Base-by-base conservation (phyloP, 2,888 invertebrate species). In the Sarcophaga rosellei region DNA sequence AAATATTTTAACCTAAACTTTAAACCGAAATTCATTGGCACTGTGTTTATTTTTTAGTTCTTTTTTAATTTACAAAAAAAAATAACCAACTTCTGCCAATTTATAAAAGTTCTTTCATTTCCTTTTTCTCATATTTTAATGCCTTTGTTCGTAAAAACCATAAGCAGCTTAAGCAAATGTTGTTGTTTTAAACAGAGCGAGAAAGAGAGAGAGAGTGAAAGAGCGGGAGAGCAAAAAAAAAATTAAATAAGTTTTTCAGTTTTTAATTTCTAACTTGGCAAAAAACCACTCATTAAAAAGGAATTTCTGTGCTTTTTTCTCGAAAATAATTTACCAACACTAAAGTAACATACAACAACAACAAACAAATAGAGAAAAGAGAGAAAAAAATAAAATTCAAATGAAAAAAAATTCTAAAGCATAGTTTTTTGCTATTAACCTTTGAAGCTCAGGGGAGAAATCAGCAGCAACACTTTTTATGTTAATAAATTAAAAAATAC, bases 261-360 rank as follows among this genome's bases (percentile, higher is more conserved):
- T 74, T 79, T 84, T 70, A 65, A 75, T 70, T 79, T 75, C 73
- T 62, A 79, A 79, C 75, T 75, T 74, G 2, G 23, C 17, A 70
- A 76, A 61, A 81, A 85, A 81, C 80, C 85, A 88, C 85, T 87
- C 88, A 88, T 88, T 88, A 88, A 88, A 87, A 87, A 80, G 86
- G 81, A 86, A 86, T 88, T 87, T 86, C 76, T 80, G 73, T 73
- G 45, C 77, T 76, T 61, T 35, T 35, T 35, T 35, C 8, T 69
- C 62, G 63, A 70, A 77, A 73, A 81, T 68, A 77, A 62, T 85
- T 62, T n/a, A 17, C 25, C 61, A 61, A 61, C 61, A n/a, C n/a
- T 61, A 61, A n/a, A 61, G 10, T 11, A 61, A 59, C 61, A 81
- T 57, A 65, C 62, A 70, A 74, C 63, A 20, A 23, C n/a, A 25